Base-by-base conservation (phyloP, 2,113 vertebrate species). In the Fregata magnificens region DNA sequence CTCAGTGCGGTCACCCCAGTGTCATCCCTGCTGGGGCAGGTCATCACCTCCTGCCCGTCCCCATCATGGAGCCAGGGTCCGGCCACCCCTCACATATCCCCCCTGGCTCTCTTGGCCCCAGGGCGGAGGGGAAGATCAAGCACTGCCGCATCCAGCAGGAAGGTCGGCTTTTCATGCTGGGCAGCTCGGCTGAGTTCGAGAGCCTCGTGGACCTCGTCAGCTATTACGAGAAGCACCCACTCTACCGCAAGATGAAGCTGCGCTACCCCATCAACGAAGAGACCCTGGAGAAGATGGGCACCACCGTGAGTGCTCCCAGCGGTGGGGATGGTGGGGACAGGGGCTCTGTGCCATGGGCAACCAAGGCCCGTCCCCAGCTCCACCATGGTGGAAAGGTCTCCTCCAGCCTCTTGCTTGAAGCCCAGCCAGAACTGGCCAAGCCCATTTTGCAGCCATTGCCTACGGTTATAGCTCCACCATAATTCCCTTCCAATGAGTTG, bases 181-280 rank as follows among this genome's bases (percentile, higher is more conserved):
- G 99, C 74, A 99, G 99, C 82, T 99, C 99, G 0, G 99, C 99
- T 0, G 99, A 99, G 96, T 99, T 99, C 0, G 99, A 99, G 97
- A 99, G 98, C 92, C 98, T 99, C 2, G 98, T 99, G 56, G 99
- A 99, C 90, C 98, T 99, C 16, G 98, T 99, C 83, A 98, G 96
- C 96, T 99, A 99, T 97, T 99, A 99, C 0, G 98, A 99, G 97
- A 99, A 98, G 88, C 98, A 99, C 89, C 99, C 99, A 0, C 97
- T 99, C 6, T 99, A 99, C 95, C 99, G 99, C 84, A 99, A 99
- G 97, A 99, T 99, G 99, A 98, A 98, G 88, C 97, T 99, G 36
- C 98, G 99, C 32, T 99, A 99, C 93, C 98, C 99, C 69, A 99
- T 99, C 97, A 99, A 99, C 0, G 99, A 99, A 95, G 99, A 99